These are phyloP conservation scores for Lonchura striata DNA, from an alignment of 2,113 vertebrate species.

Conservation along the genomic window DNA sequence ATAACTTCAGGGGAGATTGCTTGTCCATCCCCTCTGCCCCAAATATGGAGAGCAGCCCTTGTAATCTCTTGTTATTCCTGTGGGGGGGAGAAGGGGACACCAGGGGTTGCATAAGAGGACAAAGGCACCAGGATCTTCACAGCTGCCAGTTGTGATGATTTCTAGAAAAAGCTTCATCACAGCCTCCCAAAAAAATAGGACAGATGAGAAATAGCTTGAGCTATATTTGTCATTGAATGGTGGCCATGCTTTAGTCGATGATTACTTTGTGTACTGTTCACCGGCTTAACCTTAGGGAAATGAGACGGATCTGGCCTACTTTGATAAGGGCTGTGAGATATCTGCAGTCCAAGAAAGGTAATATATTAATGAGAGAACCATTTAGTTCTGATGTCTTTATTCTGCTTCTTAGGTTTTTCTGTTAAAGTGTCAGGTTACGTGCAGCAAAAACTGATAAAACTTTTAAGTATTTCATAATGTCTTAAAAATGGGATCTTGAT, in stretches of 20 bases:
- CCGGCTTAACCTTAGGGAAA: slow-evolving; percentile 57
- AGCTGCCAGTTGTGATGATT: background rate
- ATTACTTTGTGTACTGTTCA: slow-evolving; percentile 17
- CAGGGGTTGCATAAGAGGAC: background rate
- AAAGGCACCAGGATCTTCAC: background rate
- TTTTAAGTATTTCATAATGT: background rate
- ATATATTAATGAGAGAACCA: slow-evolving; percentile 12
- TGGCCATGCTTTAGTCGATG: slow-evolving; percentile 29
- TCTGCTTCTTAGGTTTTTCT: background rate
- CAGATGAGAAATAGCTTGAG: slow-evolving; percentile 31
- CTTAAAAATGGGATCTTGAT: background rate
- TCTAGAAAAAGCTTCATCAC: slow-evolving; percentile 6
- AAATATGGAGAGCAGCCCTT: background rate
- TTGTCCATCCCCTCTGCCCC: background rate
- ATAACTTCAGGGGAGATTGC: background rate
- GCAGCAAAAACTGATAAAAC: background rate
- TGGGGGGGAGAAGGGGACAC: background rate
- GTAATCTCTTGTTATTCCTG: background rate
- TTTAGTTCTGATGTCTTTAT: background rate
- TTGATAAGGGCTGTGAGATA: slow-evolving; percentile 57
- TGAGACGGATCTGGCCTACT: slow-evolving; percentile 64
- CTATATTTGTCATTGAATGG: slow-evolving; percentile 51
- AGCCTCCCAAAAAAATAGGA: background rate
- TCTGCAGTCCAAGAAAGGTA: slow-evolving; percentile 54
- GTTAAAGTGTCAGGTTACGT: background rate